Conservation (phyloP, 2,797 vertebrate species). For the Parauchenoglanis ngamensis region DNA sequence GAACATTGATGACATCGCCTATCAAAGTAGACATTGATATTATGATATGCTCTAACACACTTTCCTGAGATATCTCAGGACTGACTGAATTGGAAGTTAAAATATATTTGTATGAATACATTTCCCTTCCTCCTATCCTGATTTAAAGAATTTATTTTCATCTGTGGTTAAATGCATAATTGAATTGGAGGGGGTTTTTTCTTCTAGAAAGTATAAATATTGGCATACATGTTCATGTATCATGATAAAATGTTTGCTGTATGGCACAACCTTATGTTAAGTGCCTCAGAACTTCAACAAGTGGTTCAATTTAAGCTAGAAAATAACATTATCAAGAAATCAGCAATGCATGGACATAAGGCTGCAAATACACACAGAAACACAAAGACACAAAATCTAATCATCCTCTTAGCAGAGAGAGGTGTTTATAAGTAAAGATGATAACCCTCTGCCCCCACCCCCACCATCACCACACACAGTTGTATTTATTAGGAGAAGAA, state of each 20-base stretch:
- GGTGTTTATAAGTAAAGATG: slow-evolving; percentile 10
- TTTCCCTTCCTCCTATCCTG: neutral
- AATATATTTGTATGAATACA: neutral
- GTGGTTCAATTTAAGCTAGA: neutral
- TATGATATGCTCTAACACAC: neutral
- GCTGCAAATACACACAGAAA: neutral
- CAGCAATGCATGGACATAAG: neutral
- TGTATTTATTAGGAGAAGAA: slow-evolving; percentile 14
- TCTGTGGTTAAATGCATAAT: neutral
- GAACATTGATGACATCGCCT: neutral
- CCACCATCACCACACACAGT: neutral
- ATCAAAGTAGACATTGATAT: neutral
- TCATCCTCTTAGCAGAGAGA: slow-evolving; percentile 5
- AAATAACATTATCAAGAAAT: neutral
- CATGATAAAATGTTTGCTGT: neutral
- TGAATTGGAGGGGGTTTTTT: neutral
- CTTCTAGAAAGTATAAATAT: neutral
- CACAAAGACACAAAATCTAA: slow-evolving; percentile 2
- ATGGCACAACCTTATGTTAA: neutral
- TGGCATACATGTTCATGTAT: neutral
- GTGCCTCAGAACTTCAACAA: neutral
- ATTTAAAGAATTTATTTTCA: neutral
- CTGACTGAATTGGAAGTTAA: neutral
- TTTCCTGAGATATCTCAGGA: neutral
- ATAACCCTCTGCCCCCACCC: neutral